These are phyloP conservation scores for Otus sunia DNA, from an alignment of 2,113 vertebrate species.

Conservation along the genomic window DNA sequence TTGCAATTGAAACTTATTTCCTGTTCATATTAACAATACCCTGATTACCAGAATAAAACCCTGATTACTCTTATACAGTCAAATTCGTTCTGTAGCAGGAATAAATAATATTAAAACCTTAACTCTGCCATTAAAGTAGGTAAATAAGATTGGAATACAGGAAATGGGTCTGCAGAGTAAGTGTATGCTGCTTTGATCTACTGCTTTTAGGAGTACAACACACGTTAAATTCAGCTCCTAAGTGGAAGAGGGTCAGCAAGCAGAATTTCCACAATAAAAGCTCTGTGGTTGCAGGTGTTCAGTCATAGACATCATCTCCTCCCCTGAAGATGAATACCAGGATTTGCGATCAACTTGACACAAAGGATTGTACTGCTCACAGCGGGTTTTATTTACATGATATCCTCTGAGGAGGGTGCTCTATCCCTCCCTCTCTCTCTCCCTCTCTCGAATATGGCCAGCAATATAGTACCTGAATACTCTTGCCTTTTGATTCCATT, in stretches of 20 bases:
- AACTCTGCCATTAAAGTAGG: constrained; percentile 9
- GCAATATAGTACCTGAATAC: background rate
- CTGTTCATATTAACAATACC: background rate
- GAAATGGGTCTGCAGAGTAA: background rate
- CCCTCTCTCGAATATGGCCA: constrained; percentile 21
- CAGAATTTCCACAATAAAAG: constrained; percentile 72
- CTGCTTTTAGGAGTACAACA: constrained; percentile 35
- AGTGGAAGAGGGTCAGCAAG: constrained; percentile 44
- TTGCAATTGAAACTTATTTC: background rate
- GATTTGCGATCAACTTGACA: constrained; percentile 88
- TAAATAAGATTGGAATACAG: background rate
- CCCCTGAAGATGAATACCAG: constrained; percentile 75
- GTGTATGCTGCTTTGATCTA: constrained; percentile 29
- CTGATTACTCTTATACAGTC: background rate
- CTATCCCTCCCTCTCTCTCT: constrained; percentile 77
- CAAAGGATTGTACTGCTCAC: constrained; percentile 81
- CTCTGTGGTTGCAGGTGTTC: constrained; percentile 75
- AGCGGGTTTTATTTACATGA: constrained; percentile 82
- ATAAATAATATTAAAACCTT: constrained; percentile 39
- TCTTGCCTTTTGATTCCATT: background rate
- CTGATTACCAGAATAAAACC: background rate
- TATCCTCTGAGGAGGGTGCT: constrained; percentile 80
- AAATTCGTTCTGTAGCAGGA: background rate
- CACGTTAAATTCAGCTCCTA: constrained; percentile 35
- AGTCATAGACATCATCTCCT: constrained; percentile 80